These are phyloP conservation scores for Abrostola tripartita DNA, from an alignment of 2,888 invertebrate species.

Conservation along the genomic window DNA sequence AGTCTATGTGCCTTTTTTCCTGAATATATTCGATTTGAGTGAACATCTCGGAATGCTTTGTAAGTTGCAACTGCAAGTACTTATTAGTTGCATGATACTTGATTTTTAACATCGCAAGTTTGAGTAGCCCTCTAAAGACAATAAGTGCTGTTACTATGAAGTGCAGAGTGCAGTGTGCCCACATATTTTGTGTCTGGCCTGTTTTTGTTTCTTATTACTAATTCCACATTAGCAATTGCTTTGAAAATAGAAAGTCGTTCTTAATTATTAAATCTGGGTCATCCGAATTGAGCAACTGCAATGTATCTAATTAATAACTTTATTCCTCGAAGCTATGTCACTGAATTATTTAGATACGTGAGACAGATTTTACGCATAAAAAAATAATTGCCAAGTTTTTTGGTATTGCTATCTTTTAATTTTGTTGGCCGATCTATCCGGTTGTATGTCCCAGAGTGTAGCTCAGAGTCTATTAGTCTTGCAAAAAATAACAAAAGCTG, in stretches of 20 bases:
- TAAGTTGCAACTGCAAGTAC: too few relatives aligned
- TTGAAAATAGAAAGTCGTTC: constrained; percentile 57
- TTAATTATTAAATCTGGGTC: constrained; percentile 48
- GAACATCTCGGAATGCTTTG: too few relatives aligned
- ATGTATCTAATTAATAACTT: constrained; percentile 25
- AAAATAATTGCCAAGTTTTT: not conserved
- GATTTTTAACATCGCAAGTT: too few relatives aligned
- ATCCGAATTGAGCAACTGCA: constrained; percentile 42
- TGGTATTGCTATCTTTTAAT: not conserved
- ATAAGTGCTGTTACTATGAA: not conserved
- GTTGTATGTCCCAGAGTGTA: constrained; percentile 49
- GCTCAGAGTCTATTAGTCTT: constrained; percentile 31
- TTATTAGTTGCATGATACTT: too few relatives aligned
- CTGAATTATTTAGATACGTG: constrained; percentile 5
- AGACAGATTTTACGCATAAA: not conserved
- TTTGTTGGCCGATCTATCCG: constrained; percentile 19
- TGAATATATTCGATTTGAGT: too few relatives aligned
- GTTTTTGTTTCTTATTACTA: not conserved
- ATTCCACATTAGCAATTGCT: constrained; percentile 21
- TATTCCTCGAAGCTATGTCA: constrained; percentile 6
- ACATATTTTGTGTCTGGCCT: not conserved
- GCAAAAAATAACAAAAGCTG: constrained; percentile 58
- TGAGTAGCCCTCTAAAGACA: too few relatives aligned
- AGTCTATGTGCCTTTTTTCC: too few relatives aligned
- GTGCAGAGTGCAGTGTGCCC: constrained; percentile 2